A percentile compares a stretch with the other conserved stretches of the same genome.
phyloP scores from a whole-genome alignment of 2,888 invertebrate species.

The Danaus chrysippus region DNA sequence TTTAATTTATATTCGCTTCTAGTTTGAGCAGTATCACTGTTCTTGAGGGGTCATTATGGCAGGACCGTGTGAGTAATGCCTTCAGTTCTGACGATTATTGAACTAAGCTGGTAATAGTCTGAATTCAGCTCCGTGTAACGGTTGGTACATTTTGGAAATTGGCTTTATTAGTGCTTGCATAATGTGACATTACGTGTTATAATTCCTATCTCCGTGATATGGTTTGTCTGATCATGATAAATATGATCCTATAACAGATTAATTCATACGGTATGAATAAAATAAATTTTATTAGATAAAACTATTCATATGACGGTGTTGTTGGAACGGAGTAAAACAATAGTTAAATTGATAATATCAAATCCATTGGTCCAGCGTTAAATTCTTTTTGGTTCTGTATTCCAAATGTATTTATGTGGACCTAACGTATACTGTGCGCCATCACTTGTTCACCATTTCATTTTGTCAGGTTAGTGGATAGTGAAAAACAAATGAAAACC shows the following conservation, averaged over 20 bases:
- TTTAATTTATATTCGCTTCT: constrained; percentile 16
- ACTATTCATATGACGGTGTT: no score
- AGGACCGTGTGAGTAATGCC: constrained; percentile 61
- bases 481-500: constrained; percentile 23
- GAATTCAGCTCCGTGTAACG: constrained; percentile 9
- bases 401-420: no score
- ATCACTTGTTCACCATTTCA: constrained; percentile 10
- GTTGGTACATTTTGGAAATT: constrained; percentile 3
- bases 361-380: no score
- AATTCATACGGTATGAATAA: no score
- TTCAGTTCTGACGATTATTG: constrained; percentile 46
- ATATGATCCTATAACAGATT: no score
- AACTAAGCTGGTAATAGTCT: constrained; percentile 33
- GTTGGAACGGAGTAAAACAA: no score
- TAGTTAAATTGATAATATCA: no score
- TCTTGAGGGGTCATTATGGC: constrained; percentile 54
- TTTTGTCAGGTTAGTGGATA: constrained; percentile 13
- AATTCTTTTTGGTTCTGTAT: no score
- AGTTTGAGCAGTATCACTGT: constrained; percentile 32
- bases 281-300: no score
- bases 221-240: no score
- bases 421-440: background rate
- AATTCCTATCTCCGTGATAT: no score
- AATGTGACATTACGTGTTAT: background rate
- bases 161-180: background rate